Evolutionary conservation across 2,113 vertebrate species (phyloP).

Genomic region (Tor tambroides): DNA sequence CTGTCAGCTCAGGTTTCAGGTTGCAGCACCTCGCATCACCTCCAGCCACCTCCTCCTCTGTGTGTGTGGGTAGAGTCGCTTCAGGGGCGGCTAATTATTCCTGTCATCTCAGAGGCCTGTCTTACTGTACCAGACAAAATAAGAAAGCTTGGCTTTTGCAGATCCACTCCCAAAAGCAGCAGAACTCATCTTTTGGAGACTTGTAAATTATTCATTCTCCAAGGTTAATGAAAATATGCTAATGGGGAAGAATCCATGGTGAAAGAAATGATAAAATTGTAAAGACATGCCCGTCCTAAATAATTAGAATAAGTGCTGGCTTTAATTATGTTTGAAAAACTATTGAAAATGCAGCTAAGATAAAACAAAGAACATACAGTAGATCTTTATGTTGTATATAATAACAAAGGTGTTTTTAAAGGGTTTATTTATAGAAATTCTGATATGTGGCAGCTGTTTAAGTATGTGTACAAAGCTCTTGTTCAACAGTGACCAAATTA

Average conservation of each 20-base stretch:
- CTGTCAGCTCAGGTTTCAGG: slow-evolving; percentile 55
- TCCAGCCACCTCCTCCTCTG: slow-evolving; percentile 31
- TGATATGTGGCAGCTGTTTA: background rate
- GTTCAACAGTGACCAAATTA: slow-evolving; percentile 1
- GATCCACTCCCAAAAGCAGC: slow-evolving; percentile 24
- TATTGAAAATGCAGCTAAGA: slow-evolving; percentile 7
- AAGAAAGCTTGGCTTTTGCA: slow-evolving; percentile 27
- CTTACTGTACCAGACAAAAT: slow-evolving; percentile 6
- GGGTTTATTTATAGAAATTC: background rate
- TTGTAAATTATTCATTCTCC: slow-evolving; percentile 58
- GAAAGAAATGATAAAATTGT: slow-evolving; percentile 52
- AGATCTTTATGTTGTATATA: background rate
- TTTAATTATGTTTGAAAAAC: slow-evolving; percentile 58
- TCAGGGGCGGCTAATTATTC: slow-evolving; percentile 51
- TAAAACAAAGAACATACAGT: background rate
- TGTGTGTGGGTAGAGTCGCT: slow-evolving; percentile 39
- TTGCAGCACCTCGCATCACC: slow-evolving; percentile 41
- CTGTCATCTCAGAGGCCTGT: slow-evolving; percentile 47
- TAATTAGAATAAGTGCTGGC: slow-evolving; percentile 52
- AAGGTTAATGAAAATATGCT: slow-evolving; percentile 64
- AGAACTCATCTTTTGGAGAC: slow-evolving; percentile 37
- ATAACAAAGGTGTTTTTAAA: background rate
- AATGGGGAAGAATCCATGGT: slow-evolving; percentile 50
- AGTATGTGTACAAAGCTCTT: background rate
- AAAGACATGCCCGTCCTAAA: slow-evolving; percentile 46